phyloP scores from a whole-genome alignment of 1,140 invertebrate species.

The Oncopeltus fasciatus region DNA sequence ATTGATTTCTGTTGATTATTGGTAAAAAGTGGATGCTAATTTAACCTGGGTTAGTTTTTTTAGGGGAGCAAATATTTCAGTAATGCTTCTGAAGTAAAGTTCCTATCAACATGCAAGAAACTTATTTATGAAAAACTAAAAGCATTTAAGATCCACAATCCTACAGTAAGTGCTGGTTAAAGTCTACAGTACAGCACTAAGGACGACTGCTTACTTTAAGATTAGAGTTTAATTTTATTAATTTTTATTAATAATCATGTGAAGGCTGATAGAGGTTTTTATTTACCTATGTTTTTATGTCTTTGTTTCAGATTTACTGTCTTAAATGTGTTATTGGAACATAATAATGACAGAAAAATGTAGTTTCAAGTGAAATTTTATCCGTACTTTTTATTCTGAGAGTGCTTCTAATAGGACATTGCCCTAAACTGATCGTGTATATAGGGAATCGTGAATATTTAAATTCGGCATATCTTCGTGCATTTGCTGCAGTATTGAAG shows the following conservation, averaged over 20 bases:
- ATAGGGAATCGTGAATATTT: slow-evolving; percentile 5
- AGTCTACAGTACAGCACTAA: too few relatives aligned
- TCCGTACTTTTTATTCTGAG: slow-evolving; percentile 3
- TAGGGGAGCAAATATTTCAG: too few relatives aligned
- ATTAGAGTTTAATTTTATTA: too few relatives aligned
- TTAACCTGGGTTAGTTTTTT: too few relatives aligned
- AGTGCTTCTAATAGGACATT: slow-evolving; percentile 5
- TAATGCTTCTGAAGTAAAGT: too few relatives aligned
- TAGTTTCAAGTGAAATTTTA: slow-evolving; percentile 6
- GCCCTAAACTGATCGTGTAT: background rate
- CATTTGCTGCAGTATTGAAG: slow-evolving; percentile 8
- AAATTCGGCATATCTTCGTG: slow-evolving; percentile 2
- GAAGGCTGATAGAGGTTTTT: too few relatives aligned
- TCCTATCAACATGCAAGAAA: too few relatives aligned
- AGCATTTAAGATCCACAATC: background rate
- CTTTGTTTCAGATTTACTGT: slow-evolving; percentile 22
- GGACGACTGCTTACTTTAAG: too few relatives aligned
- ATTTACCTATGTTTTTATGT: background rate
- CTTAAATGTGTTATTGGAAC: slow-evolving; percentile 18
- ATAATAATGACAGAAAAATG: slow-evolving; percentile 9
- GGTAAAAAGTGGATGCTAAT: too few relatives aligned
- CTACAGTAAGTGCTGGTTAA: too few relatives aligned
- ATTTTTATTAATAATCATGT: too few relatives aligned
- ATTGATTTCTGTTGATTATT: too few relatives aligned
- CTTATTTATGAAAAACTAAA: background rate